These are phyloP conservation scores for Cataglyphis altisquamis DNA, from an alignment of 2,888 invertebrate genomes.

Conservation along the genomic window DNA sequence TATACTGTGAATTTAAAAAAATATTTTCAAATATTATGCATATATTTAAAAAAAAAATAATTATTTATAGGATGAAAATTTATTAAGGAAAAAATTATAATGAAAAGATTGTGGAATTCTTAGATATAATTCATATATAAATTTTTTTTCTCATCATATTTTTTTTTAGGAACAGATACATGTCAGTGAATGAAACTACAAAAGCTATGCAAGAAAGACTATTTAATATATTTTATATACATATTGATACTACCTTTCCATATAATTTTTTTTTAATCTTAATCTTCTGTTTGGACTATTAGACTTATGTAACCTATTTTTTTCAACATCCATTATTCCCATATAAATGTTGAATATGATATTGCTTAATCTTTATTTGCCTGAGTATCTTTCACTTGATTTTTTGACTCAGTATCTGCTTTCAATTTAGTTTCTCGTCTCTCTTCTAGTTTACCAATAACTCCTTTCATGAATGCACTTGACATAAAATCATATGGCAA, in stretches of 20 bases:
- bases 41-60: conserved; percentile 14
- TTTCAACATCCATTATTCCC: conserved; percentile 1
- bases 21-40: not conserved
- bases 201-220: not conserved
- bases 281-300: conserved; percentile 22
- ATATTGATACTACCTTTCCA: conserved; percentile 50
- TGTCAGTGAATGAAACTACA: not conserved
- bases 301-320: not conserved
- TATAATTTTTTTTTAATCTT: conserved; percentile 15
- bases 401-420: not conserved
- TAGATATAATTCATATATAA: conserved; percentile 26
- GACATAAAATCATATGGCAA: not conserved
- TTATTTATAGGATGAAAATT: not conserved
- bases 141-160: conserved; percentile 24
- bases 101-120: not conserved
- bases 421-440: not conserved
- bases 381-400: not conserved
- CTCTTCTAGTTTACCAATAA: not conserved
- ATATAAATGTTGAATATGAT: not conserved
- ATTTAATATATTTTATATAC: not conserved
- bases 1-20: conserved; percentile 15
- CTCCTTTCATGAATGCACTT: not conserved
- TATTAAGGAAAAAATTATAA: conserved; percentile 11
- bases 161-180: conserved; percentile 16
- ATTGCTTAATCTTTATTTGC: not conserved